Evolutionary conservation across 2,113 vertebrate species (phyloP).

Genomic region (Melanerpes aurifrons): DNA sequence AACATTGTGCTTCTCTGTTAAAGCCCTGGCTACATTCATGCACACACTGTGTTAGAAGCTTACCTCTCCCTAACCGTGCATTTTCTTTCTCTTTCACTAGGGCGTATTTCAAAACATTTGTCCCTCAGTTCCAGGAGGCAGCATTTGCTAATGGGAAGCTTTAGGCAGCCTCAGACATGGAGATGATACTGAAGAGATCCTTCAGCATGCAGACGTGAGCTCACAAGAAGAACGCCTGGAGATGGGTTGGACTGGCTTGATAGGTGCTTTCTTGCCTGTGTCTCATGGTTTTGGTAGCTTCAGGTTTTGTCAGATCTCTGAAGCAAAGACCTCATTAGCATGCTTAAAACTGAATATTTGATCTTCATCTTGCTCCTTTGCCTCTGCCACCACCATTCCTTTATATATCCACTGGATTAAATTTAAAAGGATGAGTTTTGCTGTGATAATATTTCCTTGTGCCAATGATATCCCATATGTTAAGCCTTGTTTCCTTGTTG

Average conservation of each 20-base stretch:
- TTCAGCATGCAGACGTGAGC: slow-evolving; percentile 53
- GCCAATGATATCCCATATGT: not conserved
- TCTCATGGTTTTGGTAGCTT: slow-evolving; percentile 17
- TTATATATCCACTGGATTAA: not conserved
- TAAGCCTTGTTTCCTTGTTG: slow-evolving; percentile 36
- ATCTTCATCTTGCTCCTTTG: not conserved
- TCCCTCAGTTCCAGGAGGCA: slow-evolving; percentile 98
- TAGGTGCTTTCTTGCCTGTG: slow-evolving; percentile 26
- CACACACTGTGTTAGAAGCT: not conserved
- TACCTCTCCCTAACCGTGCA: slow-evolving; percentile 51
- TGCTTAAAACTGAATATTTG: not conserved
- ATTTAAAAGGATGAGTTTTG: not conserved
- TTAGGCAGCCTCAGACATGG: slow-evolving; percentile 71
- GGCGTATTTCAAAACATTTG: slow-evolving; percentile 95
- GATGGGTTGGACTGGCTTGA: slow-evolving; percentile 36
- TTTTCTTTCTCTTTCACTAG: slow-evolving; percentile 74
- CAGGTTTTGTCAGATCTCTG: not conserved
- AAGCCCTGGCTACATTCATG: not conserved
- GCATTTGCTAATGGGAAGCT: slow-evolving; percentile 98
- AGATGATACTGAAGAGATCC: slow-evolving; percentile 54
- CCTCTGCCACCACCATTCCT: not conserved
- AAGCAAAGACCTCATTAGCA: slow-evolving; percentile 19
- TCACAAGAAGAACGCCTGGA: slow-evolving; percentile 57
- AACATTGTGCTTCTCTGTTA: not conserved
- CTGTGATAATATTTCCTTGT: not conserved